Evolutionary conservation across 2,797 vertebrate genomes (phyloP), one percentile per base, ranked within the genome.

Genomic region (Erithacus rubecula): DNA sequence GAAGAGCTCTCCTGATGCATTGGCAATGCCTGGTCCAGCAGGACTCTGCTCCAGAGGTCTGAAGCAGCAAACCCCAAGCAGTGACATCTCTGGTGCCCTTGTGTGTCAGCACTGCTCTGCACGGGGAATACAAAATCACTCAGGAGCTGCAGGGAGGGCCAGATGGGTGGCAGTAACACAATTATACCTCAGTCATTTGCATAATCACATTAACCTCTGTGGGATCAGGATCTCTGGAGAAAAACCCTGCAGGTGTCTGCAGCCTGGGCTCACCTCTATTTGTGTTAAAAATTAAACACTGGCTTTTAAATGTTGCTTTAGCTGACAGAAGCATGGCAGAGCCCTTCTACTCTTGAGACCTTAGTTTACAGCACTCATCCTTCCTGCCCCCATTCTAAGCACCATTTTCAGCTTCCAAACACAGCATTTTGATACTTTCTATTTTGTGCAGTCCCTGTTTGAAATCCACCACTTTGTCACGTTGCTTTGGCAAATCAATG

Each of bases 151-250:
- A 87, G 75, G 92, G 92, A 94, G 86, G 91, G 78, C 92, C 89
- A 94, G 92, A 93, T 79, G 94, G 95, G 95, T 44, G 88, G 86
- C 90, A 93, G 27, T 37, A 95, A 95, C 1, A 6, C 46, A 95
- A 89, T 94, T 92, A 94, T 49, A 85, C 85, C 92, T 94, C 90
- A 55, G 64, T 22, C 71, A 71, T 94, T 94, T 93, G n/a, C 93
- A 95, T 93, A 95, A 96, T 95, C 84, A 78, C 78, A 93, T 95
- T 93, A 90, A 95, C 96, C 92, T 93, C 81, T 2, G 77, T 44
- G 90, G 55, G 86, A 83, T 95, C 24, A 0, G 76, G 53, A 56
- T 87, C 94, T 80, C 94, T 36, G 87, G 86, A 94, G 84, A 89
- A 75, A 89, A 96, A 22, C 49, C 32, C 90, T 85, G 90, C 94